Conservation (phyloP, 2,113 vertebrate species). For the Megaptera novaeangliae region DNA sequence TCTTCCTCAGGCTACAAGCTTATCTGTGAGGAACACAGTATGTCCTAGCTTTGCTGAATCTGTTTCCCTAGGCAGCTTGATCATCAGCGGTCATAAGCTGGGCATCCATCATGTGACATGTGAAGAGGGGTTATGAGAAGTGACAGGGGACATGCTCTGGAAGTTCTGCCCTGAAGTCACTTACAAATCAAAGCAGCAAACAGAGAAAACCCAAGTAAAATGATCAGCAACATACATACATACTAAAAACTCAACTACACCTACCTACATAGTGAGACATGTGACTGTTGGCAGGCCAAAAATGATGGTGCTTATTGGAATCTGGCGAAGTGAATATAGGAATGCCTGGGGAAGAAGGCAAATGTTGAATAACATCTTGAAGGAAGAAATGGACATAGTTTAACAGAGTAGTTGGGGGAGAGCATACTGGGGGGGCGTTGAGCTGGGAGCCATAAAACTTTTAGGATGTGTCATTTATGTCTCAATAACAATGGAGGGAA, state of each 20-base stretch:
- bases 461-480: background rate
- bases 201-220: background rate
- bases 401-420: background rate
- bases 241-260: background rate
- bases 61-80: background rate
- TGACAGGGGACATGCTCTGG: background rate
- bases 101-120: background rate
- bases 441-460: background rate
- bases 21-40: background rate
- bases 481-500: background rate
- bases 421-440: background rate
- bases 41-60: background rate
- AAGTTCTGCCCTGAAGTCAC: background rate
- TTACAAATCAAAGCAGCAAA: background rate
- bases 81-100: background rate
- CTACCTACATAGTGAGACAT: background rate
- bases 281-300: background rate
- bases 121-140: background rate
- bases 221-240: background rate
- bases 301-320: background rate
- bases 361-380: background rate
- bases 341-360: background rate
- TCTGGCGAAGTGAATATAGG: background rate
- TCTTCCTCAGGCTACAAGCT: background rate
- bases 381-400: background rate